Conservation (phyloP, 2,888 invertebrate species). For the Melinaea marsaeus region DNA sequence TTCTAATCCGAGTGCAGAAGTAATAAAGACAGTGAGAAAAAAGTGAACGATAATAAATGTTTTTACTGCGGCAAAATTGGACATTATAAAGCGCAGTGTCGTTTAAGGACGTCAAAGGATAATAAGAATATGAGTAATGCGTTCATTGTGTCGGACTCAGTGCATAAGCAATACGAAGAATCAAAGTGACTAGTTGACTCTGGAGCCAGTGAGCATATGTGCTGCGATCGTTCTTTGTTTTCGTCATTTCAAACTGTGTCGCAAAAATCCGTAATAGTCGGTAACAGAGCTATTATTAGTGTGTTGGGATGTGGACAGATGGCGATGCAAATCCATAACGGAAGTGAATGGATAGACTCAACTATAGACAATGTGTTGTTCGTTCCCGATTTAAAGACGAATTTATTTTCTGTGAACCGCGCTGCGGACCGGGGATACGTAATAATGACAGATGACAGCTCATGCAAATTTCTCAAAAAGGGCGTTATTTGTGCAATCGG, state of each 20-base stretch:
- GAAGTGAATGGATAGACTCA: slow-evolving; percentile 26
- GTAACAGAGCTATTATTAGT: slow-evolving; percentile 29
- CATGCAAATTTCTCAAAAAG: slow-evolving; percentile 26
- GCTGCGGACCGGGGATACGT: slow-evolving; percentile 33
- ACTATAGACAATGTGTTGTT: slow-evolving; percentile 30
- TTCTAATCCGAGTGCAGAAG: slow-evolving; percentile 14
- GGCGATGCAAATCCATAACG: slow-evolving; percentile 30
- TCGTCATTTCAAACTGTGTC: slow-evolving; percentile 12
- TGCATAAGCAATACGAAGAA: slow-evolving; percentile 12
- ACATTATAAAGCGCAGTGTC: slow-evolving; percentile 12
- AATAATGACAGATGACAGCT: slow-evolving; percentile 28
- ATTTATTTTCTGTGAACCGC: slow-evolving; percentile 28
- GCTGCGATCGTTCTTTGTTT: slow-evolving; percentile 28
- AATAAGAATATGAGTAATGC: slow-evolving; percentile 14
- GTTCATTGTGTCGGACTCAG: slow-evolving; percentile 12
- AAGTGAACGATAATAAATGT: slow-evolving; percentile 13
- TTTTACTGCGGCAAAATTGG: slow-evolving; percentile 14
- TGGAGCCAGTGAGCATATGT: slow-evolving; percentile 35
- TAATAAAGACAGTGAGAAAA: slow-evolving; percentile 11
- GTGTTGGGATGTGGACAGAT: slow-evolving; percentile 31
- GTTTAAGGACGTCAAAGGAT: slow-evolving; percentile 9
- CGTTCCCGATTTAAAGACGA: slow-evolving; percentile 30
- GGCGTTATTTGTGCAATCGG: slow-evolving; percentile 29
- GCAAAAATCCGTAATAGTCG: slow-evolving; percentile 27
- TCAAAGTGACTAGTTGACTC: slow-evolving; percentile 34